Evolutionary conservation across 2,797 vertebrate genomes (phyloP).

Genomic region (Anomalospiza imberbis): DNA sequence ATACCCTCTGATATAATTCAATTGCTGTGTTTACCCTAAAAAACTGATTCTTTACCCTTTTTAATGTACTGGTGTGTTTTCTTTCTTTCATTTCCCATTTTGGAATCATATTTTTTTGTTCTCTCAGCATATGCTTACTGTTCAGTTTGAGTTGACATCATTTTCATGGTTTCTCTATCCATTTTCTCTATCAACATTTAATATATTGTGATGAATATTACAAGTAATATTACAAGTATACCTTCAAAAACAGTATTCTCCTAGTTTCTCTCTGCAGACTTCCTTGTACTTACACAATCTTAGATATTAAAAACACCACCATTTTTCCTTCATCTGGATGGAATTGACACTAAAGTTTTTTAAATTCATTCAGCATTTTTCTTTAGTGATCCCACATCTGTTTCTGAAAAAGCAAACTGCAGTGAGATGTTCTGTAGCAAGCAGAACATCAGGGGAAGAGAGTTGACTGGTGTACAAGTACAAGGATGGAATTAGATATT

Average conservation of each 20-base stretch:
- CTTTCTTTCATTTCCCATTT: background rate
- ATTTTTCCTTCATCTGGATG: background rate
- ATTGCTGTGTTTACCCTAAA: background rate
- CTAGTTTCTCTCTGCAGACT: background rate
- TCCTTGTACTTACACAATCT: background rate
- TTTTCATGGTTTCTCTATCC: background rate
- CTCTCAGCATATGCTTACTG: background rate
- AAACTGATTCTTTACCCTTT: background rate
- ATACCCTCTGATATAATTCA: constrained; percentile 26
- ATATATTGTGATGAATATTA: background rate
- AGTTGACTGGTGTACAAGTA: background rate
- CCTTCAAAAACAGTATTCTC: background rate
- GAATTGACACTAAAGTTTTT: background rate
- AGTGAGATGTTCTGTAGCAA: background rate
- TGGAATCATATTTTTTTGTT: background rate
- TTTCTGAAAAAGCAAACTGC: background rate
- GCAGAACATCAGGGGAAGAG: background rate
- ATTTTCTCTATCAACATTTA: background rate
- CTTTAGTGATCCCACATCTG: background rate
- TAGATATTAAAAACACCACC: background rate
- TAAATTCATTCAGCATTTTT: background rate
- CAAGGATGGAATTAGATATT: background rate
- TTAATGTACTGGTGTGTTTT: background rate
- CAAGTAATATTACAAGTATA: background rate
- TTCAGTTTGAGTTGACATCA: background rate